Percentiles rank a stretch among this genome's conserved stretches.
These are phyloP conservation scores for Heteromurus nitidus DNA, from an alignment of 2,888 invertebrate genomes.

Conservation along the genomic window DNA sequence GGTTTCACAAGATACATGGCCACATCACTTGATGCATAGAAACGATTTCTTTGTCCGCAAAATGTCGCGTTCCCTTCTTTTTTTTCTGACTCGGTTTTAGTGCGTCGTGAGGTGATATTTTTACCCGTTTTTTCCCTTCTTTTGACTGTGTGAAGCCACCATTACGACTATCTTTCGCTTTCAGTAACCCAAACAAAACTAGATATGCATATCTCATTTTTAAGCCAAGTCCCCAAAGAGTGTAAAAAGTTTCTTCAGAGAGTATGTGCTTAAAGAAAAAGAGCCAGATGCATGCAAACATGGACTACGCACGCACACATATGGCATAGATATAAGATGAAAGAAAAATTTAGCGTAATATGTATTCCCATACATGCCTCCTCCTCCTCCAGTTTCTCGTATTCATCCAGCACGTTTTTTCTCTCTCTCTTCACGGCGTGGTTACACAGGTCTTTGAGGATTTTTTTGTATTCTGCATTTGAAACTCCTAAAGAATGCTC, in stretches of 20 bases:
- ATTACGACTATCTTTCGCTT: conserved; percentile 23
- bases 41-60: conserved; percentile 64
- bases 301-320: conserved; percentile 2
- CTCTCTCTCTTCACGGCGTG: conserved; percentile 29
- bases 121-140: conserved; percentile 9
- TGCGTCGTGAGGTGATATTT: conserved; percentile 42
- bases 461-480: conserved; percentile 39
- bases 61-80: conserved; percentile 49
- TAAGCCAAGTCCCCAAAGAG: conserved; percentile 48
- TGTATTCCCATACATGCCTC: conserved; percentile 47
- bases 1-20: conserved; percentile 63
- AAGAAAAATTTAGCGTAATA: conserved; percentile 50
- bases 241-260: conserved; percentile 42
- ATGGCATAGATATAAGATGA: neutral
- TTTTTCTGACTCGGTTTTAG: conserved; percentile 12
- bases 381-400: conserved; percentile 7
- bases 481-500: conserved; percentile 57
- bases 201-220: conserved; percentile 63
- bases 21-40: conserved; percentile 66
- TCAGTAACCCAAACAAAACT: conserved; percentile 43
- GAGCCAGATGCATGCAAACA: conserved; percentile 15
- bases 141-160: conserved; percentile 34
- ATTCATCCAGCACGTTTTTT: conserved; percentile 49
- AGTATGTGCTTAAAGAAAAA: conserved; percentile 5
- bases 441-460: too few relatives aligned